Conservation (phyloP, 2,888 invertebrate species). For the Lasioglossum zephyrum region DNA sequence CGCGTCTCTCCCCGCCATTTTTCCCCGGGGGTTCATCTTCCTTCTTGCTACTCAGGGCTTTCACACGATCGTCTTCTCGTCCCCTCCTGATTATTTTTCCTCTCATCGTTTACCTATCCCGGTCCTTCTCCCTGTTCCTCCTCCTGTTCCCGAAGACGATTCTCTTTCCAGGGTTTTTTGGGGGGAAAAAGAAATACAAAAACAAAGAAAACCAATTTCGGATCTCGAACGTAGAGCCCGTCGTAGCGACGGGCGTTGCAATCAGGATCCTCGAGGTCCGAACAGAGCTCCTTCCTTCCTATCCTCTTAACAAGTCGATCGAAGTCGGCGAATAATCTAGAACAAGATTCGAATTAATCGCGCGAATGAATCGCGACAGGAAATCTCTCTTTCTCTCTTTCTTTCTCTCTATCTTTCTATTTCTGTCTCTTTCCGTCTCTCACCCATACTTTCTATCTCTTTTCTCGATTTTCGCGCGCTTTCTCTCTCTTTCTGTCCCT, state of each 20-base stretch:
- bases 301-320: slow-evolving; percentile 10
- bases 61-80: slow-evolving; percentile 40
- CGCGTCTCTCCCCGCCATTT: slow-evolving; percentile 39
- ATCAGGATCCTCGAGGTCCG: slow-evolving; percentile 10
- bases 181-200: not conserved
- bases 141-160: slow-evolving; percentile 1
- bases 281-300: not conserved
- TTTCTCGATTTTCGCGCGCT: not conserved
- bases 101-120: slow-evolving; percentile 11
- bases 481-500: not conserved
- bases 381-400: not conserved
- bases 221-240: not conserved
- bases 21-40: slow-evolving; percentile 46
- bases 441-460: not conserved
- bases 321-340: slow-evolving; percentile 15
- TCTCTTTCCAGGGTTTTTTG: not conserved
- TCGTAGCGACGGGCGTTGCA: slow-evolving; percentile 5
- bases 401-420: not conserved
- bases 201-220: not conserved
- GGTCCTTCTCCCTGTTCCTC: not conserved
- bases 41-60: slow-evolving; percentile 65
- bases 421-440: not conserved
- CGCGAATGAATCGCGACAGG: slow-evolving; percentile 5
- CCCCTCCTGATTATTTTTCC: slow-evolving; percentile 19
- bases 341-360: slow-evolving; percentile 9